phyloP scores from a whole-genome alignment of 1,140 invertebrate genomes.

The Glossosoma conforme region DNA sequence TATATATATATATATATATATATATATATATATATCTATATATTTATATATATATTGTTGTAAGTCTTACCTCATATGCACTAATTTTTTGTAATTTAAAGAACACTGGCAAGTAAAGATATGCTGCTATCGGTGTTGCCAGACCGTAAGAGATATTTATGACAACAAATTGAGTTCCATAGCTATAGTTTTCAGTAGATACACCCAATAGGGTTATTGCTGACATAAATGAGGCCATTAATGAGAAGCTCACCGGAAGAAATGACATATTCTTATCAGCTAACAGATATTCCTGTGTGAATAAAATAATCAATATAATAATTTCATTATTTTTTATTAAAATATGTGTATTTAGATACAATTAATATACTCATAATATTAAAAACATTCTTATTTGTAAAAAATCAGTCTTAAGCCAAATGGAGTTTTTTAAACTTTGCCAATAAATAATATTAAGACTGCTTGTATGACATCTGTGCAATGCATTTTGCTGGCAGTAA shows the following conservation, averaged over 20 bases:
- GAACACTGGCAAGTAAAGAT: constrained; percentile 84
- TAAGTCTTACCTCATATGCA: constrained; percentile 75
- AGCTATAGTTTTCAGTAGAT: constrained; percentile 79
- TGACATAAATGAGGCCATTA: constrained; percentile 94
- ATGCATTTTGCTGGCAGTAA: no score
- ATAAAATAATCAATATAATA: constrained; percentile 29
- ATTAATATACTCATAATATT: not conserved
- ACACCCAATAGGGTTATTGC: constrained; percentile 88
- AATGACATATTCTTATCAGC: constrained; percentile 75
- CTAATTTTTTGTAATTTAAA: constrained; percentile 80
- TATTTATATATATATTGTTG: no score
- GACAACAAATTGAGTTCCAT: constrained; percentile 76
- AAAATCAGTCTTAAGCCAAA: no score
- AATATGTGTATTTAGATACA: not conserved
- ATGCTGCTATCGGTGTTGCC: constrained; percentile 73
- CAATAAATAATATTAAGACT: not conserved
- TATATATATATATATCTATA: no score
- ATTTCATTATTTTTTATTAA: constrained; percentile 1
- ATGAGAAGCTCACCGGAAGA: constrained; percentile 74
- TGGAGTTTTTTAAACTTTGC: no score
- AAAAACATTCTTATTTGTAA: no score
- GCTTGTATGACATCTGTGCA: not conserved
- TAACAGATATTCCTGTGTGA: constrained; percentile 75
- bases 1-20: no score
- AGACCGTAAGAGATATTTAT: constrained; percentile 80